phyloP scores from a whole-genome alignment of 2,113 vertebrate genomes.

The Vimba vimba region DNA sequence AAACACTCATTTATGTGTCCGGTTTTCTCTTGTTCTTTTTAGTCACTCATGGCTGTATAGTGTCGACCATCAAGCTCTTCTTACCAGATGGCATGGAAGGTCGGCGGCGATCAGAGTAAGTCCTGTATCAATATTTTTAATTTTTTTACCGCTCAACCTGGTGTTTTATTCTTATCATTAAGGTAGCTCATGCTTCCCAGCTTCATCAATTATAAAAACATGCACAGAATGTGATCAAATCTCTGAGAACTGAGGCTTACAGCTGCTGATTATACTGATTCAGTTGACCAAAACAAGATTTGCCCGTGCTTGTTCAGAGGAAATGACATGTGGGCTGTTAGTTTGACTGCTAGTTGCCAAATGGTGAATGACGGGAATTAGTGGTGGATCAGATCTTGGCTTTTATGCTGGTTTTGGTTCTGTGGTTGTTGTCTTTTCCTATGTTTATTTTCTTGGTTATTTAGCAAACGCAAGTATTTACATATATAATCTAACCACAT shows the following conservation, averaged over 20 bases:
- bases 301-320: constrained; percentile 6
- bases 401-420: neutral
- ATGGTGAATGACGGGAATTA: neutral
- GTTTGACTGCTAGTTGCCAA: neutral
- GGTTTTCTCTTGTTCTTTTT: constrained; percentile 68
- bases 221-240: constrained; percentile 26
- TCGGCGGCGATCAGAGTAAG: constrained; percentile 95
- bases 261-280: neutral
- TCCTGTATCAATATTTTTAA: neutral
- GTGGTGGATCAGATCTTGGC: neutral
- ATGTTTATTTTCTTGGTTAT: neutral
- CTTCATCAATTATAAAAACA: constrained; percentile 1
- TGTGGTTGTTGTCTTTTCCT: neutral
- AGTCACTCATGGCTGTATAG: constrained; percentile 99
- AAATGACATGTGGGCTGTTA: constrained; percentile 2
- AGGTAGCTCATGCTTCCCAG: neutral
- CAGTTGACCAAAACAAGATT: neutral
- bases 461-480: neutral
- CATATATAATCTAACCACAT: neutral
- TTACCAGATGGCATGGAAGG: constrained; percentile 99
- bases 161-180: neutral
- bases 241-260: constrained; percentile 10
- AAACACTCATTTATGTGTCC: neutral
- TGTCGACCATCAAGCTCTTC: constrained; percentile 98
- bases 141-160: neutral